A percentile compares a stretch with the other conserved stretches of the same genome.
Conservation (phyloP, 2,113 vertebrate species). For the Sminthopsis crassicaudata region DNA sequence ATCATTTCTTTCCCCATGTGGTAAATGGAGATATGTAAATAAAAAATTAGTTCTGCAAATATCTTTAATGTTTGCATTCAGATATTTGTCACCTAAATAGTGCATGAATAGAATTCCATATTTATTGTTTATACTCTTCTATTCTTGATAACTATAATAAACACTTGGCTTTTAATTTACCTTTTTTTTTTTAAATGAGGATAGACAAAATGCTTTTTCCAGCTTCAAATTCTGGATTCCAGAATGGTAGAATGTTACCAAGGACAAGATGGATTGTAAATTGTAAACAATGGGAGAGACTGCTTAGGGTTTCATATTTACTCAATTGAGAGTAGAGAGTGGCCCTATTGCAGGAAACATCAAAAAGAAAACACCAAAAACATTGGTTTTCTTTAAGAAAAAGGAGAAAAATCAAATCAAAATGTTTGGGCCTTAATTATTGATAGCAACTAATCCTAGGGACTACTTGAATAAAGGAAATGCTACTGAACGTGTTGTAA, state of each 20-base stretch:
- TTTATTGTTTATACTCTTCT: conserved; percentile 63
- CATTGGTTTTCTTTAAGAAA: background rate
- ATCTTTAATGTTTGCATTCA: conserved; percentile 74
- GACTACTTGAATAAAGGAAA: background rate
- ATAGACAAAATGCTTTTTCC: background rate
- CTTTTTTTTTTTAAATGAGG: background rate
- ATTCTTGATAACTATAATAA: conserved; percentile 82
- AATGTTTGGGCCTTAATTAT: background rate
- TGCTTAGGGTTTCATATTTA: background rate
- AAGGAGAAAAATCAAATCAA: background rate
- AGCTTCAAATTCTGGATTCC: background rate
- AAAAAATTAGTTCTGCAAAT: conserved; percentile 82
- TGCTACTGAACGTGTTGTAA: background rate
- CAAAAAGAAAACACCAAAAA: background rate
- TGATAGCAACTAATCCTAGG: background rate
- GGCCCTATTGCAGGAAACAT: background rate
- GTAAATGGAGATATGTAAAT: conserved; percentile 58
- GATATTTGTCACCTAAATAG: conserved; percentile 63
- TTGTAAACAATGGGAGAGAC: background rate
- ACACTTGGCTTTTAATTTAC: conserved; percentile 74
- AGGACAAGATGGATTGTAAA: too few species aligned
- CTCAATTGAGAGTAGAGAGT: background rate
- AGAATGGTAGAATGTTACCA: background rate
- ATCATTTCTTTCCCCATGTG: conserved; percentile 69
- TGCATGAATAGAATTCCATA: conserved; percentile 66